Base-by-base conservation (phyloP, 2,888 invertebrate species). In the Torymus texanus region DNA sequence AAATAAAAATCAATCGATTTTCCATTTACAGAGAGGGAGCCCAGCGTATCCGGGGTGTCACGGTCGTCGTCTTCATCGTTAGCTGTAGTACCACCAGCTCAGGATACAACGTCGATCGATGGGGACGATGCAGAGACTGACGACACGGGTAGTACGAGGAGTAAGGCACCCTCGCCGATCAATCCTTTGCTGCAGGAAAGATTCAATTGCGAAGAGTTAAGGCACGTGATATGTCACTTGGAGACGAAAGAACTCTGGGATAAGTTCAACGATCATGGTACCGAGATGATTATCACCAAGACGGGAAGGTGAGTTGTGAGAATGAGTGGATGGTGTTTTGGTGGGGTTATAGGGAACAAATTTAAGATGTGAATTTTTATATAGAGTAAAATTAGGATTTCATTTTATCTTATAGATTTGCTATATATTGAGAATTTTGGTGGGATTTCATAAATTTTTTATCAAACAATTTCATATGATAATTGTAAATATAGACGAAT, bases 221-320 rank as follows among this genome's bases (percentile, higher is more conserved):
- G 92, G 67, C 91, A 91, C 86, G 93, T 94, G 79, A 93, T 94
- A 84, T 95, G 95, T 87, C 94, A 94, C 83, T 92, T 96, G 85
- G 96, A 96, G 90, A 95, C 95, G 82, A 95, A 95, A 89, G 95
- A 96, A 80, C 91, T 96, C 80, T 96, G 96, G 96, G 94, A 95
- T 90, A 95, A 95, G 90, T 96, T 96, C 91, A 93, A 93, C 89
- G 93, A 93, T 85, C 92, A 95, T 79, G 95, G 95, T 51, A 95
- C 95, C 1, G 95, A 95, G 91, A 96, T 96, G 95, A 96, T 96
- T 90, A 96, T 96, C 90, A 96, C 95, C 13, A 95, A 96, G 90
- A 95, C 95, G 80, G 95, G 95, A 89, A 93, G 95, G 95, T 95
- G 89, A 91, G 93, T 88, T 16, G 1, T 51, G 41, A 41, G 41